phyloP scores from a whole-genome alignment of 2,113 vertebrate genomes.

The Tursiops truncatus region DNA sequence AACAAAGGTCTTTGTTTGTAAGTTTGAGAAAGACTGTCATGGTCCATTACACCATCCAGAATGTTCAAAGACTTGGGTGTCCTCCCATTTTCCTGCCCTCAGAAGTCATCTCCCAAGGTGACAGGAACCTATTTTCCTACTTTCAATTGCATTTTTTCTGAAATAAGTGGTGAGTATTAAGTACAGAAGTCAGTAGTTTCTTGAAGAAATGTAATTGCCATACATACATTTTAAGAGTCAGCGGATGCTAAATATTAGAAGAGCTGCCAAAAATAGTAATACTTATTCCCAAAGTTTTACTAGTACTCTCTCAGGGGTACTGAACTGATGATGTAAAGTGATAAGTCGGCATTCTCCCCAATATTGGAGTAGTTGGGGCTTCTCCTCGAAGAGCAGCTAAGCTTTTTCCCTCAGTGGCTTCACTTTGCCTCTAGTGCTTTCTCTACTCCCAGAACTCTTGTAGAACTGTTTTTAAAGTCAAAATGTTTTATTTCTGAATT shows the following conservation, averaged over 20 bases:
- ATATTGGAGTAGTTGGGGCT: not conserved
- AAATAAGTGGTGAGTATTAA: not conserved
- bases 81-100: not conserved
- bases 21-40: not conserved
- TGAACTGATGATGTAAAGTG: not conserved
- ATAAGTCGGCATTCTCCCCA: not conserved
- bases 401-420: not conserved
- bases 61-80: not conserved
- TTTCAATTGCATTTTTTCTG: not conserved
- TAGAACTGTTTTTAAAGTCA: not conserved
- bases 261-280: not conserved
- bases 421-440: not conserved
- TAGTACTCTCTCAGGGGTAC: not conserved
- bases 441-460: not conserved
- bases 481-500: not conserved
- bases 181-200: not conserved
- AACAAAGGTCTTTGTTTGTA: not conserved
- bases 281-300: not conserved
- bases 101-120: not conserved
- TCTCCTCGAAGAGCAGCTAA: not conserved
- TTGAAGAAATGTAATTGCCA: not conserved
- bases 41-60: not conserved
- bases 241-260: not conserved
- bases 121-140: not conserved
- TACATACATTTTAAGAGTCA: not conserved